Evolutionary conservation across 2,888 invertebrate species (phyloP).

Genomic region (Meloe dianella): DNA sequence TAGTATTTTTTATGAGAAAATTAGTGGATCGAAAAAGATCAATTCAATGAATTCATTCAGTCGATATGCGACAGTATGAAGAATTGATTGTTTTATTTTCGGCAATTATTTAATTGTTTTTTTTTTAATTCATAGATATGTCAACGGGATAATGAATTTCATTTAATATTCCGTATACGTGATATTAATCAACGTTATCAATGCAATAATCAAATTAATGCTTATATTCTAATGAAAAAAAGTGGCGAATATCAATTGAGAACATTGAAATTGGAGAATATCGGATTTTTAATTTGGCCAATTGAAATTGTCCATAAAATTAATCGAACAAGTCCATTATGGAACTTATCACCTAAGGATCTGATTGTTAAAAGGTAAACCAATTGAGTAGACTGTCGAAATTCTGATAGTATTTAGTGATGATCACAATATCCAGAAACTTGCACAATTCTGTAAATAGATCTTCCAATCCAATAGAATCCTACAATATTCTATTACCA

Average conservation of each 20-base stretch:
- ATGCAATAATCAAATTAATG: constrained; percentile 79
- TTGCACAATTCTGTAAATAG: no score
- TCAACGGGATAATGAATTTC: constrained; percentile 77
- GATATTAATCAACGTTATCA: constrained; percentile 79
- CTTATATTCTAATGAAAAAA: constrained; percentile 73
- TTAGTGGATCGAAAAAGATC: constrained; percentile 51
- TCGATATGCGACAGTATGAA: constrained; percentile 70
- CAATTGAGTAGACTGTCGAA: no score
- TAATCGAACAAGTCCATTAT: constrained; percentile 78
- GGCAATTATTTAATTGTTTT: constrained; percentile 9
- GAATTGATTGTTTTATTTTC: not conserved
- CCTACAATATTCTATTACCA: not conserved
- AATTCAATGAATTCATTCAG: constrained; percentile 67
- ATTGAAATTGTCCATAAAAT: constrained; percentile 85
- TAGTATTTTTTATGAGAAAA: constrained; percentile 68
- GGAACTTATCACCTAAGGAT: constrained; percentile 77
- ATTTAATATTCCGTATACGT: constrained; percentile 81
- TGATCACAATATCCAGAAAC: no score
- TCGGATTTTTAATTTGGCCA: constrained; percentile 81
- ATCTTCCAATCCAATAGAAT: no score
- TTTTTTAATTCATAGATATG: constrained; percentile 65
- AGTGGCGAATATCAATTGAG: constrained; percentile 77
- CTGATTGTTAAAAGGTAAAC: constrained; percentile 69
- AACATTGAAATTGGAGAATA: constrained; percentile 69
- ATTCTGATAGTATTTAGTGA: no score